These are phyloP conservation scores for Sebastes fasciatus DNA, from an alignment of 2,113 vertebrate species.

Conservation along the genomic window DNA sequence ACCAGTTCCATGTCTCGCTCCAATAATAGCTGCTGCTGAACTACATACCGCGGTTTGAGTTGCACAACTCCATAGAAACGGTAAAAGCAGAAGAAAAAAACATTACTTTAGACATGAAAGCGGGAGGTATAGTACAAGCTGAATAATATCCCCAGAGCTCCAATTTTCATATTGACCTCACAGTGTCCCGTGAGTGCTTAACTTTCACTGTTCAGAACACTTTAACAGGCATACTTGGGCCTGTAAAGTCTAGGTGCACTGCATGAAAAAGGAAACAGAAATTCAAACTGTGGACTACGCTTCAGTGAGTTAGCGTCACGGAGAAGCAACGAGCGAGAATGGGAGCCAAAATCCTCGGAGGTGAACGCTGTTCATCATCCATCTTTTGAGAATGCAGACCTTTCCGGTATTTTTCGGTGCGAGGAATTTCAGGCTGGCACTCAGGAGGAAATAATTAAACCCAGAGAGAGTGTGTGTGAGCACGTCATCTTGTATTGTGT, in stretches of 20 bases:
- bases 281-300: conserved; percentile 34
- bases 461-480: conserved; percentile 39
- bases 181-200: conserved; percentile 25
- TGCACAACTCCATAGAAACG: conserved; percentile 54
- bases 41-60: conserved; percentile 24
- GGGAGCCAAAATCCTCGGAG: conserved; percentile 14
- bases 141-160: conserved; percentile 64
- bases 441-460: conserved; percentile 73
- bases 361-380: conserved; percentile 41
- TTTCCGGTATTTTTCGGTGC: conserved; percentile 42
- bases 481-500: conserved; percentile 42
- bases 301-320: conserved; percentile 26
- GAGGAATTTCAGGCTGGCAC: conserved; percentile 63
- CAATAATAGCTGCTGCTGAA: conserved; percentile 30
- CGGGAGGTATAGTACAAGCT: conserved; percentile 22
- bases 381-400: conserved; percentile 29
- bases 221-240: conserved; percentile 61
- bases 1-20: conserved; percentile 10
- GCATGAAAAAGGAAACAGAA: conserved; percentile 57
- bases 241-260: conserved; percentile 54
- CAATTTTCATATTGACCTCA: conserved; percentile 74
- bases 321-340: conserved; percentile 6
- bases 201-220: conserved; percentile 47
- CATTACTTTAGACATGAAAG: conserved; percentile 53
- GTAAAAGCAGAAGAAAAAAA: conserved; percentile 53